A percentile compares a stretch with the other conserved stretches of the same genome.
These are phyloP conservation scores for Aporophyla lueneburgensis DNA, from an alignment of 2,888 invertebrate species.

Conservation along the genomic window DNA sequence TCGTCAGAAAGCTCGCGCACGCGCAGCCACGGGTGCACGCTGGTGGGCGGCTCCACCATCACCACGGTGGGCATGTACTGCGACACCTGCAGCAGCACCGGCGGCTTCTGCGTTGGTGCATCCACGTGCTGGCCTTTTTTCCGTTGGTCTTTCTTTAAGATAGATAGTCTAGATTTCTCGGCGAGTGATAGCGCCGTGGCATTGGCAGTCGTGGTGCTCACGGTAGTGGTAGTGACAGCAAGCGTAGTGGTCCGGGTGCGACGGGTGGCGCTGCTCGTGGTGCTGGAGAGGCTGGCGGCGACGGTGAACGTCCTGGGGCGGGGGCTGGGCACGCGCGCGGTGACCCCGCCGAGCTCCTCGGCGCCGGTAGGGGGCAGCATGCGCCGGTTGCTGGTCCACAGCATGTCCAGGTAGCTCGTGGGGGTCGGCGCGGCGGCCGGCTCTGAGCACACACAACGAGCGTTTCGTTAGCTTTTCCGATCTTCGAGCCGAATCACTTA, in stretches of 20 bases:
- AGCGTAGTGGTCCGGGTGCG: conserved; percentile 21
- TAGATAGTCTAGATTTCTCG: conserved; percentile 83
- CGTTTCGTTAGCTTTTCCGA: conserved; percentile 75
- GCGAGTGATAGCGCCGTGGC: conserved; percentile 76
- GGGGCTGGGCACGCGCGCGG: conserved; percentile 36
- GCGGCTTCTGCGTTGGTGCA: conserved; percentile 77
- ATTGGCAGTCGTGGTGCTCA: conserved; percentile 14
- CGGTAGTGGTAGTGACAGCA: conserved; percentile 21
- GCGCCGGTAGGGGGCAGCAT: conserved; percentile 9
- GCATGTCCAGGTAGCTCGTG: conserved; percentile 54
- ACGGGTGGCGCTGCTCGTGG: conserved; percentile 40
- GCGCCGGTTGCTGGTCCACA: conserved; percentile 58
- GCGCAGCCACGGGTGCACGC: conserved; percentile 69
- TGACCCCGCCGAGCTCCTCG: background rate
- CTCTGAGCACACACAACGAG: conserved; percentile 85
- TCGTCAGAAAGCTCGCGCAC: conserved; percentile 74
- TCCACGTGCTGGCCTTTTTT: conserved; percentile 75
- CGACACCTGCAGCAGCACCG: conserved; percentile 83
- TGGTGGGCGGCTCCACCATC: conserved; percentile 79
- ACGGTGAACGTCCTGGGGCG: conserved; percentile 20
- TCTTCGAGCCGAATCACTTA: conserved; percentile 51
- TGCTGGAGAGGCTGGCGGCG: background rate
- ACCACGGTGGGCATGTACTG: conserved; percentile 78
- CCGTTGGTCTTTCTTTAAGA: conserved; percentile 81
- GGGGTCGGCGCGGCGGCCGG: conserved; percentile 52